A percentile compares a stretch with the other conserved stretches of the same genome.
Conservation (phyloP, 2,888 invertebrate species). For the Adelphocoris suturalis region DNA sequence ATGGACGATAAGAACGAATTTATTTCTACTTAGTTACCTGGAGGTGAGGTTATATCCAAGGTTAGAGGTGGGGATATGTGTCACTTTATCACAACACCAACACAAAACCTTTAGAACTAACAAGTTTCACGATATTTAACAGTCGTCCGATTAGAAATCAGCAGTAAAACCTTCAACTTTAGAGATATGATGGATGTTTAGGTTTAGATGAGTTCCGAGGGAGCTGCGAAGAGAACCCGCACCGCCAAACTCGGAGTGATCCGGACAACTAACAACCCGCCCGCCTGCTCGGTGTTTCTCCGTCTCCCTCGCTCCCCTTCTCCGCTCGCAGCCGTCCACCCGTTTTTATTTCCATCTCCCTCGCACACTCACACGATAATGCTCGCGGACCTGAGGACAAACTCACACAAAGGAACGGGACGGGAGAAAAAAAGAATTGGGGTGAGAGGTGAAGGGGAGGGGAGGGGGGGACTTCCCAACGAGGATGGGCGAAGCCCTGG, state of each 20-base stretch:
- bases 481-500: slow-evolving; percentile 23
- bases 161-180: neutral
- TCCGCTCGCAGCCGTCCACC: neutral
- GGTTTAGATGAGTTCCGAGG: neutral
- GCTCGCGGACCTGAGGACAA: slow-evolving; percentile 21
- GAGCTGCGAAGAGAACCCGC: slow-evolving; percentile 15
- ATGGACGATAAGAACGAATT: no score
- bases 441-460: neutral
- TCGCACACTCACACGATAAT: slow-evolving; percentile 22
- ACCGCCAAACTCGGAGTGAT: slow-evolving; percentile 36
- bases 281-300: neutral
- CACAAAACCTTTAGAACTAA: neutral
- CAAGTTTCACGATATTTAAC: neutral
- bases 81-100: neutral
- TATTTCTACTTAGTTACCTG: neutral
- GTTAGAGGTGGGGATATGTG: neutral
- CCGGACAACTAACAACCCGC: slow-evolving; percentile 21
- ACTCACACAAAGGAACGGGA: slow-evolving; percentile 24
- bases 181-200: neutral
- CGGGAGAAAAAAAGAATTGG: neutral
- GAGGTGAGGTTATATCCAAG: slow-evolving; percentile 6
- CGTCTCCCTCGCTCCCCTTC: slow-evolving; percentile 27
- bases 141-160: neutral
- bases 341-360: slow-evolving; percentile 30
- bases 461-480: neutral